Base-by-base conservation (phyloP, 2,888 invertebrate species). In the Trissolcus brochymenae region DNA sequence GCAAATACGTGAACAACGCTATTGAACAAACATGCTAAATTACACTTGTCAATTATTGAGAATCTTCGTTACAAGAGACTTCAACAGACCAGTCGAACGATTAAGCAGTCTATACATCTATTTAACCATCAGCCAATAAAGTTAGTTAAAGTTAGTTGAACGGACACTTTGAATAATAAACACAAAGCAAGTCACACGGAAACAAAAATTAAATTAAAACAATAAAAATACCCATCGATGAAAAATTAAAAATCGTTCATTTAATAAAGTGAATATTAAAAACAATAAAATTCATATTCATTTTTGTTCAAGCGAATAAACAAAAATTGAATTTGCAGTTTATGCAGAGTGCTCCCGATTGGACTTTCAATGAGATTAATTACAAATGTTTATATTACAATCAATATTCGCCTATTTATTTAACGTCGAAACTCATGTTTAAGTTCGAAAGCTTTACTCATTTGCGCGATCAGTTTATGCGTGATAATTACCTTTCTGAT, bases 401-500 rank as follows among this genome's bases (percentile, higher is more conserved):
- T 66, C 51, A 71, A 71, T 76, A 70, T 64, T 2, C 41, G 21
- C 2, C 41, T 43, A 19, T 11, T 53, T 54, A 67, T 60, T 71
- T 71, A 53, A 67, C 60, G 67, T 59, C 41, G 59, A 77, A 35
- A 68, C 65, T 54, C 54, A 19, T 11, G 35, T 72, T 72, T 51
- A 68, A 77, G 68, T 77, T 77, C 61, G 68, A 35, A 73, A 77
- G 72, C 61, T 62, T 11, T 4, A 21, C 25, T 79, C 57, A 67
- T 79, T 74, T 46, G 6, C 43, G 55, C 35, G 54, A 78, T 77
- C 67, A 73, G 70, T 73, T 76, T 84, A 59, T 16, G 41, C 60
- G 78, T 57, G 35, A 71, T 67, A 68, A 57, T 81, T 83, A 93
- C 95, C 95, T 92, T 95, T 95, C 84, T 95, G 95, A 87, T 95